Conservation (phyloP, 2,113 vertebrate genomes). For the Leucopsar rothschildi region DNA sequence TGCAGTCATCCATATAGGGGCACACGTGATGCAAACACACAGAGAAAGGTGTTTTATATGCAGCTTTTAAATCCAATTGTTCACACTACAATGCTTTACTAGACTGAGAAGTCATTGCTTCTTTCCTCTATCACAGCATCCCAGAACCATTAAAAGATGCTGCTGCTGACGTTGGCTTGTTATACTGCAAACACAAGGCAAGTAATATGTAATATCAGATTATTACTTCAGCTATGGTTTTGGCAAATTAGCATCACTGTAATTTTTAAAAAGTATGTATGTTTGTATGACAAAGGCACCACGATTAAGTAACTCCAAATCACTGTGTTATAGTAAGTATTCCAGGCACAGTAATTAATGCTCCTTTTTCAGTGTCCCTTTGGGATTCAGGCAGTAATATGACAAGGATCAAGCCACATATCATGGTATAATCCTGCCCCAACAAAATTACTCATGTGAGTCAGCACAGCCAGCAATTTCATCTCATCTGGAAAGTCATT, state of each 20-base stretch:
- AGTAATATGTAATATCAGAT: background rate
- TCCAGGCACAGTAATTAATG: background rate
- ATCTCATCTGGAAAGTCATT: background rate
- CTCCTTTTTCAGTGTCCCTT: background rate
- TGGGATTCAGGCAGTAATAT: background rate
- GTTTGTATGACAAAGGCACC: background rate
- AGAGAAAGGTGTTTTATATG: background rate
- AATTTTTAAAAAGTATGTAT: background rate
- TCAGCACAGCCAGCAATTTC: background rate
- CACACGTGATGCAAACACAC: background rate
- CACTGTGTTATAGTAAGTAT: background rate
- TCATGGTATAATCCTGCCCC: background rate
- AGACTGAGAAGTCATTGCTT: background rate
- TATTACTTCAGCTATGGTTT: background rate
- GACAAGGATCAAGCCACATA: background rate
- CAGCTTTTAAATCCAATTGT: background rate
- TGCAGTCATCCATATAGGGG: background rate
- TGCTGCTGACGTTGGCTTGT: background rate
- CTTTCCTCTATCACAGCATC: background rate
- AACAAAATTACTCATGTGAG: background rate
- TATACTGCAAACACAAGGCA: background rate
- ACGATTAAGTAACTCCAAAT: background rate
- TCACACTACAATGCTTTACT: background rate
- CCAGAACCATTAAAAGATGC: background rate
- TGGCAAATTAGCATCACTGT: background rate